Evolutionary conservation across 2,888 invertebrate species (phyloP).

Genomic region (Dichetophora obliterata): DNA sequence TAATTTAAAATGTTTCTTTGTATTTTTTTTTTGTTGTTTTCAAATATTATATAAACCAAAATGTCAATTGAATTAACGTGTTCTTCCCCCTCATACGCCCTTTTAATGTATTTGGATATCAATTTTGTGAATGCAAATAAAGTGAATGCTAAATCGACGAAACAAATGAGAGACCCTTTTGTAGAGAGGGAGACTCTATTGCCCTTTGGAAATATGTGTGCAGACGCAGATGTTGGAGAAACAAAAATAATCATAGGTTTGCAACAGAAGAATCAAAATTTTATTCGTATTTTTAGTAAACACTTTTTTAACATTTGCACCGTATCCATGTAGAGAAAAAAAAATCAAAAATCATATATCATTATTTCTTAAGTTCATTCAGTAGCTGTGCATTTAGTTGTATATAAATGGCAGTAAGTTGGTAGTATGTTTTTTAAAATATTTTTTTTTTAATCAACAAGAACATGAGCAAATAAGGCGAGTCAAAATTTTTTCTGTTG

Average conservation of each 20-base stretch:
- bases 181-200: slow-evolving; percentile 61
- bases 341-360: neutral
- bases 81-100: slow-evolving; percentile 34
- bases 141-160: slow-evolving; percentile 55
- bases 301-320: slow-evolving; percentile 28
- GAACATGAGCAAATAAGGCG: no score
- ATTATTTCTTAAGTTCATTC: neutral
- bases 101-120: slow-evolving; percentile 19
- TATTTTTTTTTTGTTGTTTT: neutral
- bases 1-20: neutral
- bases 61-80: slow-evolving; percentile 44
- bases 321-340: slow-evolving; percentile 30
- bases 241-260: slow-evolving; percentile 73
- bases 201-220: slow-evolving; percentile 54
- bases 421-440: no score
- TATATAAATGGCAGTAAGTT: no score
- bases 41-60: slow-evolving; percentile 28
- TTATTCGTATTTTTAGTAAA: slow-evolving; percentile 9
- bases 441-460: no score
- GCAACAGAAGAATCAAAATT: slow-evolving; percentile 50
- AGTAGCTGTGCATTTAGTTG: no score
- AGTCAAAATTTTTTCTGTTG: no score
- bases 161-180: slow-evolving; percentile 60
- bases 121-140: slow-evolving; percentile 46
- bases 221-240: slow-evolving; percentile 60